Evolutionary conservation across 1,140 invertebrate genomes (phyloP), one percentile per base, ranked within the genome.

Genomic region (Zaprionus africanus): DNA sequence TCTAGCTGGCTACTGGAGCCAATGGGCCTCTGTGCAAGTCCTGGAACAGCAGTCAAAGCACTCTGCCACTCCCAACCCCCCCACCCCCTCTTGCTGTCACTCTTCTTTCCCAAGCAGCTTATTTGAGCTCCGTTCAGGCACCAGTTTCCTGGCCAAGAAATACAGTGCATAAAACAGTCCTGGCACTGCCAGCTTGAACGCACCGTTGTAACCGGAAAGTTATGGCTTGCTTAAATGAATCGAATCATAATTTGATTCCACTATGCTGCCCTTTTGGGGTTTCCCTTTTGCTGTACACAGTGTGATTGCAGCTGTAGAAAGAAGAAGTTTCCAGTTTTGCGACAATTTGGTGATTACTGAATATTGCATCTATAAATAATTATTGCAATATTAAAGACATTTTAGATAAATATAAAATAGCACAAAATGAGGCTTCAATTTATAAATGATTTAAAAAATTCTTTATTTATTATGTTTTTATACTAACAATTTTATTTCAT

Each of bases 101-200:
- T 5, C 0, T 5, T 41, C 13, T n/a, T n/a, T n/a, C 15, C 15
- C n/a, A 28, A 76, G n/a, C 54, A 60, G 61, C 36, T 66, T 67
- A 73, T 66, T 77, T 77, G 75, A 57, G 41, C 63, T 22, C 63
- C 54, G 38, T 73, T 72, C 63, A 73, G 22, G 70, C 58, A 36
- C 67, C 73, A 71, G 43, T 43, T 70, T 64, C 60, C 53, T 63
- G 38, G 22, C 15, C 59, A 41, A n/a, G n/a, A 43, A 2, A 17
- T 6, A n/a, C 41, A 43, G 41, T 43, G 41, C 41, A 43, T 43
- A 43, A 43, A 43, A 17, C 26, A 17, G 26, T 28, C 46, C 38
- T 13, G 43, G n/a, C 7, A 46, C 34, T n/a, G n/a, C n/a, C n/a
- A 70, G 28, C 43, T 26, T 26, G 26, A 49, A 22, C 41, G 56